These are phyloP conservation scores for Lamproptera curius DNA, from an alignment of 2,888 invertebrate genomes.

Conservation along the genomic window DNA sequence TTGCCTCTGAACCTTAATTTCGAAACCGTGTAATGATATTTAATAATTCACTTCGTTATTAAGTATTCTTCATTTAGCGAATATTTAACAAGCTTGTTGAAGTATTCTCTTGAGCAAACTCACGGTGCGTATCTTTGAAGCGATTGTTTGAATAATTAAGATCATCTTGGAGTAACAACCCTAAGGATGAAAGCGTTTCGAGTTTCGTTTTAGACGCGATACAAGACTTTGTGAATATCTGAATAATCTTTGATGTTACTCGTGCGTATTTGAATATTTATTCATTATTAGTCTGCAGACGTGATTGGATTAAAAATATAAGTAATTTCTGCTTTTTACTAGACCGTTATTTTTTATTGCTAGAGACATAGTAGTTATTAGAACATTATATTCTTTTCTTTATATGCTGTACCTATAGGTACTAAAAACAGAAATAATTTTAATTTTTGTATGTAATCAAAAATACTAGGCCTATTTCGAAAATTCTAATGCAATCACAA, in stretches of 20 bases:
- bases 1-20: too few species aligned
- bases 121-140: background rate
- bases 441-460: too few species aligned
- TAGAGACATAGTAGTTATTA: too few species aligned
- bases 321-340: too few species aligned
- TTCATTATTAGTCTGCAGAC: too few species aligned
- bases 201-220: conserved; percentile 5
- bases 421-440: too few species aligned
- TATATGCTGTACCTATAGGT: too few species aligned
- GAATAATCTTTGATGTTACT: conserved; percentile 12
- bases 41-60: background rate
- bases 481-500: too few species aligned
- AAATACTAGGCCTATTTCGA: too few species aligned
- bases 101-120: background rate
- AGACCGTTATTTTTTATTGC: too few species aligned
- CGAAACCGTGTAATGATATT: background rate
- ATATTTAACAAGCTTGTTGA: background rate
- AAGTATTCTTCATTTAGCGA: background rate
- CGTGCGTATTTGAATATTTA: conserved; percentile 13
- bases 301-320: too few species aligned
- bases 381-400: too few species aligned
- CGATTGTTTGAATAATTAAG: background rate
- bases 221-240: background rate
- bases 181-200: background rate
- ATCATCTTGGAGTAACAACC: background rate